Evolutionary conservation across 2,888 invertebrate species (phyloP).

Genomic region (Ochropleura leucogaster): DNA sequence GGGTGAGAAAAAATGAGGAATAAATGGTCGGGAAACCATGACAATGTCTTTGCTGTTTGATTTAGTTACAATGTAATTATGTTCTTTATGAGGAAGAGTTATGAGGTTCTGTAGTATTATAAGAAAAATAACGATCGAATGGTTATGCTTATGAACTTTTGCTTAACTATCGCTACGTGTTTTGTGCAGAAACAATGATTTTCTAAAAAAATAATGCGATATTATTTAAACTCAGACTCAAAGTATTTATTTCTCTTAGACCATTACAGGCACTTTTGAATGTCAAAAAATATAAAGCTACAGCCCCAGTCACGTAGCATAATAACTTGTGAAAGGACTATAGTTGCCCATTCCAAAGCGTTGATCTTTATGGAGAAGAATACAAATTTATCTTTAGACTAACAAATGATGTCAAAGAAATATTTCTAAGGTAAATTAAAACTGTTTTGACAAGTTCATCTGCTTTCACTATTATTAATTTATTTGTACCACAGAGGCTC

Average conservation of each 20-base stretch:
- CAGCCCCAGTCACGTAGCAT: too few species aligned
- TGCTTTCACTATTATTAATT: neutral
- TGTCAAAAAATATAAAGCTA: too few species aligned
- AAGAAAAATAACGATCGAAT: neutral
- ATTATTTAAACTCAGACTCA: too few species aligned
- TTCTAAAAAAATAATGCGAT: neutral
- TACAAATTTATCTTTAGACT: neutral
- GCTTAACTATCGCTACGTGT: neutral
- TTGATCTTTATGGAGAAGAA: neutral
- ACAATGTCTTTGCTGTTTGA: constrained; percentile 2
- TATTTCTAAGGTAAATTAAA: neutral
- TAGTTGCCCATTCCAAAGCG: neutral
- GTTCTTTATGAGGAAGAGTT: neutral
- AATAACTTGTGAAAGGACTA: too few species aligned
- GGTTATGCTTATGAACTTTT: neutral
- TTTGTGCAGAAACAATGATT: neutral
- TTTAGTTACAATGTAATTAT: neutral
- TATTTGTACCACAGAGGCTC: neutral
- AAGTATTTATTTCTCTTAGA: too few species aligned
- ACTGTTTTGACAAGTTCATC: neutral
- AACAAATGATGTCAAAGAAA: neutral
- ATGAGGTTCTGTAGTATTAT: neutral
- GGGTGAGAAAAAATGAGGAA: neutral
- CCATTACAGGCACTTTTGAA: too few species aligned
- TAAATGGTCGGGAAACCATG: neutral